Percentiles rank a stretch among this genome's conserved stretches.
Evolutionary conservation across 2,888 invertebrate species (phyloP).

Genomic region (Stenurella melanura): DNA sequence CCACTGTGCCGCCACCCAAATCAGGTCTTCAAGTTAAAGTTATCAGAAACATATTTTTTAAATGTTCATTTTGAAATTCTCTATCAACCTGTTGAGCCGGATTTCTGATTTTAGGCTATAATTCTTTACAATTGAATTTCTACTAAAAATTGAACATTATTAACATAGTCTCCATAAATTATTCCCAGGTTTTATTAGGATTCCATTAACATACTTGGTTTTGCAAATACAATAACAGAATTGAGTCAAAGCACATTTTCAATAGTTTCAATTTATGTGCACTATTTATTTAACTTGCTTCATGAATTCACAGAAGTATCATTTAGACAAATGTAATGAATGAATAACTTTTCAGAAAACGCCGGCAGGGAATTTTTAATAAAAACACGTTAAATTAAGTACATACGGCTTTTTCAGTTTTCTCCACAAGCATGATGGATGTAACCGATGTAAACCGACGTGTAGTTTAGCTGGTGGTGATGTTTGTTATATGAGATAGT

Average conservation of each 20-base stretch:
- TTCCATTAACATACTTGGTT: too few relatives aligned
- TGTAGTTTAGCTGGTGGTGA: constrained; percentile 21
- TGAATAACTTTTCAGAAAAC: neutral
- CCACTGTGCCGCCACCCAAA: too few relatives aligned
- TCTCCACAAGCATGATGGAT: constrained; percentile 9
- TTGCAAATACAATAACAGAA: neutral
- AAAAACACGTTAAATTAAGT: constrained; percentile 12
- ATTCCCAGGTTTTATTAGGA: too few relatives aligned
- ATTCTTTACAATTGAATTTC: too few relatives aligned
- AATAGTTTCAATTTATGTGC: neutral
- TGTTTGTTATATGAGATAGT: constrained; percentile 21
- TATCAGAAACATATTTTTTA: too few relatives aligned
- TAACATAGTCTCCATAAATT: too few relatives aligned
- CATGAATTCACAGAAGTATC: neutral
- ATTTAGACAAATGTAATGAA: neutral
- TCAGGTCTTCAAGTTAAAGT: too few relatives aligned
- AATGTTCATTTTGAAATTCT: too few relatives aligned
- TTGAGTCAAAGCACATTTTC: neutral
- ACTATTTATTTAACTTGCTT: neutral
- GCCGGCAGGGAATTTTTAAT: neutral
- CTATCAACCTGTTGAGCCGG: too few relatives aligned
- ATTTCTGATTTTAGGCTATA: too few relatives aligned
- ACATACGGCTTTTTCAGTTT: constrained; percentile 13
- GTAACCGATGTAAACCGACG: neutral
- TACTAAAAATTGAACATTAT: too few relatives aligned